Evolutionary conservation across 2,888 invertebrate species (phyloP).

Genomic region (Drosophila lutescens): DNA sequence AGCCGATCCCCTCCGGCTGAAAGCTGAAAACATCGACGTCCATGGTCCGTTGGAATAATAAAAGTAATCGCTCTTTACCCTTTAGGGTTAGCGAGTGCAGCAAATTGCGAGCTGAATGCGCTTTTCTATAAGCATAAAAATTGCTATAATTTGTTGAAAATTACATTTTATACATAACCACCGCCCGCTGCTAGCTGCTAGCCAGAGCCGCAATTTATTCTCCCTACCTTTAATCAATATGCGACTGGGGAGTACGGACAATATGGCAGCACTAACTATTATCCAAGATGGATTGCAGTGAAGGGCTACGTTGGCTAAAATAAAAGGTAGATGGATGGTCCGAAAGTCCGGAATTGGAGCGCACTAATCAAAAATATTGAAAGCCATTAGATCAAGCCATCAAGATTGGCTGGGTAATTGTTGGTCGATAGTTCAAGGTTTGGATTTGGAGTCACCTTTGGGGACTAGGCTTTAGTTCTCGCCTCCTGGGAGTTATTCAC

Average conservation of each 20-base stretch:
- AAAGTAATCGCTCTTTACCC: conserved; percentile 83
- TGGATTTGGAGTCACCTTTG: not conserved
- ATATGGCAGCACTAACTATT: conserved; percentile 56
- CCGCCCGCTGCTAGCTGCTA: conserved; percentile 21
- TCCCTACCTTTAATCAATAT: conserved; percentile 54
- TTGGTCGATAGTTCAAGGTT: conserved; percentile 24
- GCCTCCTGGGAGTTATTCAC: conserved; percentile 1
- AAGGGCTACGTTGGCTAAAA: conserved; percentile 23
- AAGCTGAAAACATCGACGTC: not conserved
- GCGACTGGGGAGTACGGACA: conserved; percentile 53
- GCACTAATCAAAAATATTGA: conserved; percentile 35
- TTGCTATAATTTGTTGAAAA: conserved; percentile 82
- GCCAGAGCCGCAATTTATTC: conserved; percentile 61
- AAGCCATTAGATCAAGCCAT: conserved; percentile 35
- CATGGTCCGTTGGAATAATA: conserved; percentile 63
- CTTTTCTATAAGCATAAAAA: conserved; percentile 79
- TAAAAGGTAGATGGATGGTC: conserved; percentile 12
- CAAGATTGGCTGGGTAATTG: conserved; percentile 27
- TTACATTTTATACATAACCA: conserved; percentile 78
- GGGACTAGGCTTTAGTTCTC: not conserved
- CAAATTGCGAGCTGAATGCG: conserved; percentile 70
- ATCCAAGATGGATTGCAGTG: conserved; percentile 70
- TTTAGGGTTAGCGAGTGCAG: conserved; percentile 80
- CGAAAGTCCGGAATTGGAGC: conserved; percentile 33
- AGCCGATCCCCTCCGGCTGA: not conserved